phyloP scores from a whole-genome alignment of 2,888 invertebrate genomes.

The Drosophila phalerata region DNA sequence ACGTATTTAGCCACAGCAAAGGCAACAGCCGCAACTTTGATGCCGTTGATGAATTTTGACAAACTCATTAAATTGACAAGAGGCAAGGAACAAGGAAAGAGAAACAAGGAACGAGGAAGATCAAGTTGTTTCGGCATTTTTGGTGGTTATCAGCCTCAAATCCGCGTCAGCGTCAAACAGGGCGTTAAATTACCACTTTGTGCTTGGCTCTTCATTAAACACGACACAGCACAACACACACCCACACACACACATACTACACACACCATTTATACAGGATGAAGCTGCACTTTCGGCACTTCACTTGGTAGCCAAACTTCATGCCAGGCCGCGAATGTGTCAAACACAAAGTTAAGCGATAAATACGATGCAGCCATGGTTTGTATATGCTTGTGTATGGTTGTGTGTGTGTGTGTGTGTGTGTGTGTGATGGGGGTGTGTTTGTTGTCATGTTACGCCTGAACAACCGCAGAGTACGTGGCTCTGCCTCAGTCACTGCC shows the following conservation, averaged over 20 bases:
- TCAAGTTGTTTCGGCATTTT: slow-evolving; percentile 33
- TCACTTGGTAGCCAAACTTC: slow-evolving; percentile 33
- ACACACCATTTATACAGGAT: slow-evolving; percentile 1
- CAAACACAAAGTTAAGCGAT: slow-evolving; percentile 80
- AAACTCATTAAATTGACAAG: slow-evolving; percentile 56
- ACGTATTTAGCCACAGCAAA: slow-evolving; percentile 47
- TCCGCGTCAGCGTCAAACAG: slow-evolving; percentile 55
- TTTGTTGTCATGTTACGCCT: slow-evolving; percentile 81
- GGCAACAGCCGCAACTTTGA: slow-evolving; percentile 50
- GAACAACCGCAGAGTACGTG: slow-evolving; percentile 84
- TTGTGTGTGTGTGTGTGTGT: not conserved
- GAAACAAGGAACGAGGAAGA: slow-evolving; percentile 7
- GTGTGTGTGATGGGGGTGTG: slow-evolving; percentile 47
- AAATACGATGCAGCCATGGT: slow-evolving; percentile 67
- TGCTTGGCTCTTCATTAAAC: slow-evolving; percentile 52
- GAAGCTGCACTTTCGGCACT: slow-evolving; percentile 33
- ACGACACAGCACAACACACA: slow-evolving; percentile 16
- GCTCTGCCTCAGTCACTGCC: slow-evolving; percentile 15
- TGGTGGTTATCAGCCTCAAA: slow-evolving; percentile 38
- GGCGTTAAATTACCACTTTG: slow-evolving; percentile 79
- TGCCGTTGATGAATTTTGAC: slow-evolving; percentile 34
- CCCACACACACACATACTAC: slow-evolving; percentile 8
- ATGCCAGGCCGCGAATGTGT: slow-evolving; percentile 70
- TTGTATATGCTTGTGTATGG: slow-evolving; percentile 13
- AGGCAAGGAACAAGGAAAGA: too few species aligned